phyloP scores from a whole-genome alignment of 2,888 invertebrate genomes.

The Parnassius apollo region DNA sequence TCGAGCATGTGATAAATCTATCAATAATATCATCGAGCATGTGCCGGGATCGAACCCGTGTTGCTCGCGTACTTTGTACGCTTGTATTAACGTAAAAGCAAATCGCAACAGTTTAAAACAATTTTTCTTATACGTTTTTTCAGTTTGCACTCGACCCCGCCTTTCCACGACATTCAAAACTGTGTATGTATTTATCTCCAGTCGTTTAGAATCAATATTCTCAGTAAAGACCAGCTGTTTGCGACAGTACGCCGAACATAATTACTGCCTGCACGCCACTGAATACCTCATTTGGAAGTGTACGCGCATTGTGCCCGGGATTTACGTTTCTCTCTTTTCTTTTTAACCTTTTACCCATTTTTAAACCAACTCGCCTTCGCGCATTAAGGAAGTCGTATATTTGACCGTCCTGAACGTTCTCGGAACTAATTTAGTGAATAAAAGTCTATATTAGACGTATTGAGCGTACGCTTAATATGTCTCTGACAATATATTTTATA shows the following conservation, averaged over 20 bases:
- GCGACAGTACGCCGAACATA: conserved; percentile 56
- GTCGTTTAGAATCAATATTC: not conserved
- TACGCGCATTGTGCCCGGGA: conserved; percentile 62
- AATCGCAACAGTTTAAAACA: no score
- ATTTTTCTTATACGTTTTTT: no score
- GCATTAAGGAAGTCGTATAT: conserved; percentile 67
- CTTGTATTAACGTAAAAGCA: no score
- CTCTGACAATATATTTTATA: conserved; percentile 62
- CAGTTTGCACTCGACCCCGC: no score
- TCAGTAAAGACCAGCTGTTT: not conserved
- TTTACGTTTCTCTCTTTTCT: conserved; percentile 43
- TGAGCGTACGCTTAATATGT: conserved; percentile 44
- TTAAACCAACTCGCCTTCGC: conserved; percentile 44
- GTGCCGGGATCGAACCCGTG: no score
- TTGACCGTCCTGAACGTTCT: conserved; percentile 50
- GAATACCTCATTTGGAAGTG: conserved; percentile 65
- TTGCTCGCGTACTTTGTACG: no score
- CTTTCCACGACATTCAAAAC: no score
- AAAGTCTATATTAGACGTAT: conserved; percentile 56
- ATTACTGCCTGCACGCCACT: conserved; percentile 55
- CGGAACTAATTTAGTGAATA: conserved; percentile 69
- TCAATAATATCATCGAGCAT: no score
- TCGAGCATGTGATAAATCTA: no score
- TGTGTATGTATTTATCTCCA: no score
- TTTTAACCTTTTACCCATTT: conserved; percentile 65